These are phyloP conservation scores for Eugnorisma glareosa DNA, from an alignment of 2,888 invertebrate genomes.

Conservation along the genomic window DNA sequence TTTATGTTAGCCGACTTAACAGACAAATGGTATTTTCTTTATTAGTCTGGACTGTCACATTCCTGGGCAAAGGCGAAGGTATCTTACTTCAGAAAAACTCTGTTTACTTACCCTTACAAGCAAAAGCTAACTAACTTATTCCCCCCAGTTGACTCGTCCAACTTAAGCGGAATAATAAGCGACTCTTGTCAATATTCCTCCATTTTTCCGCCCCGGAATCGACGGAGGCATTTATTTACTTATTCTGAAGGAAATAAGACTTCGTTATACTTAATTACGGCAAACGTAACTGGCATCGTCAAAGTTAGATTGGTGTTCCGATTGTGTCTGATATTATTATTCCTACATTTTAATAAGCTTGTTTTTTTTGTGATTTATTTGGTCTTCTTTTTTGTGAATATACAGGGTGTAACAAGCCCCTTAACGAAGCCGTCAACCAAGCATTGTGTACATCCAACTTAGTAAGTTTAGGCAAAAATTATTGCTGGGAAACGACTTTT, in stretches of 20 bases:
- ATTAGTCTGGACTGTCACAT: not conserved
- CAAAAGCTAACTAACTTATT: constrained; percentile 58
- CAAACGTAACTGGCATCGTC: constrained; percentile 40
- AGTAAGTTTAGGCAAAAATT: too few species aligned
- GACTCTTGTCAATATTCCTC: constrained; percentile 48
- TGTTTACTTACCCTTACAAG: constrained; percentile 17
- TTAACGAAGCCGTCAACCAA: too few species aligned
- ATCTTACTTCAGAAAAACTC: not conserved
- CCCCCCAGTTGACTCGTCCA: constrained; percentile 42
- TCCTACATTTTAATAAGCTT: constrained; percentile 69
- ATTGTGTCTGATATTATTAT: constrained; percentile 70
- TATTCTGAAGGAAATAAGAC: constrained; percentile 35
- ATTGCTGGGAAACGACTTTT: too few species aligned
- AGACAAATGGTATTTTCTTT: too few species aligned
- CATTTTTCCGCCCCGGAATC: constrained; percentile 33
- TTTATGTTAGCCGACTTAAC: not conserved
- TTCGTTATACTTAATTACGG: constrained; percentile 60
- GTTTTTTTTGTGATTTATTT: constrained; percentile 42
- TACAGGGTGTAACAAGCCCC: too few species aligned
- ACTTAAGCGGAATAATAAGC: constrained; percentile 59
- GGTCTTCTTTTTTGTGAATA: constrained; percentile 15
- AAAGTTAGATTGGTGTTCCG: constrained; percentile 70
- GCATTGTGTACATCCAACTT: too few species aligned
- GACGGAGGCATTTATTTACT: constrained; percentile 40
- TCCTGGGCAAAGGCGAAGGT: not conserved